These are phyloP conservation scores for Pseudoips prasinana DNA, from an alignment of 2,888 invertebrate species.

Conservation along the genomic window DNA sequence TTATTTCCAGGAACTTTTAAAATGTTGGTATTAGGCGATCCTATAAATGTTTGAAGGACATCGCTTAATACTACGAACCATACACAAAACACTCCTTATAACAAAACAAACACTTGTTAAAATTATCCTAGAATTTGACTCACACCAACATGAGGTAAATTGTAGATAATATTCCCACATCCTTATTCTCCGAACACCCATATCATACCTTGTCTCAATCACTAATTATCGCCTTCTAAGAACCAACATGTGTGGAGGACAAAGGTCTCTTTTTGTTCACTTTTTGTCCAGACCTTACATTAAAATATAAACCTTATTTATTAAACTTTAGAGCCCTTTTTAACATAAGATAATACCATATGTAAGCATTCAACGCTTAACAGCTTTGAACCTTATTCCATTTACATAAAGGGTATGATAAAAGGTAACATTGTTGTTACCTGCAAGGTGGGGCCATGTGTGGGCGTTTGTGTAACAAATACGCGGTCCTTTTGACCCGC, in stretches of 20 bases:
- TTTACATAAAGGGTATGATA: slow-evolving; percentile 9
- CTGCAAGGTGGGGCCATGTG: slow-evolving; percentile 53
- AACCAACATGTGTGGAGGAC: slow-evolving; percentile 53
- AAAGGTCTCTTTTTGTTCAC: slow-evolving; percentile 49
- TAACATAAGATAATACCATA: neutral
- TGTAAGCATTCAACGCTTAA: neutral
- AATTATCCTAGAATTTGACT: too few species aligned
- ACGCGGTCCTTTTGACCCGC: slow-evolving; percentile 37
- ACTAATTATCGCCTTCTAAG: slow-evolving; percentile 52
- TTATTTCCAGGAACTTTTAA: too few species aligned
- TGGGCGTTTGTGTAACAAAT: slow-evolving; percentile 38
- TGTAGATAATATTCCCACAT: slow-evolving; percentile 13
- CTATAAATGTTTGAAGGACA: too few species aligned
- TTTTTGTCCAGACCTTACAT: slow-evolving; percentile 30
- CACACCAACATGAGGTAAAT: slow-evolving; percentile 24
- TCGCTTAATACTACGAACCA: too few species aligned
- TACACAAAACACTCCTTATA: too few species aligned
- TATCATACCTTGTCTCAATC: slow-evolving; percentile 35
- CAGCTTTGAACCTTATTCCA: slow-evolving; percentile 12
- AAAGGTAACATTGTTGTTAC: slow-evolving; percentile 35
- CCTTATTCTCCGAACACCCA: slow-evolving; percentile 27
- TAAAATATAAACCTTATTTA: slow-evolving; percentile 12
- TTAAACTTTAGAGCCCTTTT: neutral
- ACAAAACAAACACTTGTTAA: too few species aligned
- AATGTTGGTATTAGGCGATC: too few species aligned